phyloP scores from a whole-genome alignment of 1,140 invertebrate genomes.

The Lethocerus indicus region DNA sequence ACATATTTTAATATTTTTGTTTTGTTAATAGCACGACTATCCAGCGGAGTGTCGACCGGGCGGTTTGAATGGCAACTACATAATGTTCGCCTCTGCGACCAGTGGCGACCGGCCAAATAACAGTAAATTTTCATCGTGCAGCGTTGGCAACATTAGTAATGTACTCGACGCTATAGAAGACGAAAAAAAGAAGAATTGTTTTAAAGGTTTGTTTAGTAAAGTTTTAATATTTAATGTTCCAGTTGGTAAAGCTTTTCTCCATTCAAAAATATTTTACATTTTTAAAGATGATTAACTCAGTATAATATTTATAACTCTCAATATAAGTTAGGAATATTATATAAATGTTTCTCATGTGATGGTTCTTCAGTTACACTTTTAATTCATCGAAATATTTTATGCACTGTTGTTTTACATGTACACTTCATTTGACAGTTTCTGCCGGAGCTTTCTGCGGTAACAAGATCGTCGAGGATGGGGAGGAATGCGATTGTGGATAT shows the following conservation, averaged over 20 bases:
- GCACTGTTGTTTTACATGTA: not conserved
- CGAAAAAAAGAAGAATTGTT: slow-evolving; percentile 90
- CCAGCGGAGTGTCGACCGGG: slow-evolving; percentile 81
- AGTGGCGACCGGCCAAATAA: slow-evolving; percentile 89
- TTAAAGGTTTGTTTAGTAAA: slow-evolving; percentile 40
- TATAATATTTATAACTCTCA: not conserved
- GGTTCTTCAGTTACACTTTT: not conserved
- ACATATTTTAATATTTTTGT: no score
- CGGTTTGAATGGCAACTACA: slow-evolving; percentile 78
- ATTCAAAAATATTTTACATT: not conserved
- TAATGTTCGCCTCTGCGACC: slow-evolving; percentile 95
- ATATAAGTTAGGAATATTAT: not conserved
- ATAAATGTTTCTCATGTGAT: not conserved
- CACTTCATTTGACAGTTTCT: slow-evolving; percentile 36
- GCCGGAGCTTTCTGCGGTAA: slow-evolving; percentile 97
- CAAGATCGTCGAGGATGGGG: slow-evolving; percentile 92
- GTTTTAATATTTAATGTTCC: not conserved
- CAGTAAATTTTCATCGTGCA: slow-evolving; percentile 85
- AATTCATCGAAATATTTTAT: not conserved
- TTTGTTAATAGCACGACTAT: slow-evolving; percentile 71
- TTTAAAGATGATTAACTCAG: not conserved
- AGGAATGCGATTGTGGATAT: slow-evolving; percentile 98
- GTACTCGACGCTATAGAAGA: slow-evolving; percentile 83
- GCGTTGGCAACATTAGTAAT: slow-evolving; percentile 85
- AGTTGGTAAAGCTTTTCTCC: not conserved